phyloP scores from a whole-genome alignment of 2,113 vertebrate genomes.

The Dissostichus mawsoni region DNA sequence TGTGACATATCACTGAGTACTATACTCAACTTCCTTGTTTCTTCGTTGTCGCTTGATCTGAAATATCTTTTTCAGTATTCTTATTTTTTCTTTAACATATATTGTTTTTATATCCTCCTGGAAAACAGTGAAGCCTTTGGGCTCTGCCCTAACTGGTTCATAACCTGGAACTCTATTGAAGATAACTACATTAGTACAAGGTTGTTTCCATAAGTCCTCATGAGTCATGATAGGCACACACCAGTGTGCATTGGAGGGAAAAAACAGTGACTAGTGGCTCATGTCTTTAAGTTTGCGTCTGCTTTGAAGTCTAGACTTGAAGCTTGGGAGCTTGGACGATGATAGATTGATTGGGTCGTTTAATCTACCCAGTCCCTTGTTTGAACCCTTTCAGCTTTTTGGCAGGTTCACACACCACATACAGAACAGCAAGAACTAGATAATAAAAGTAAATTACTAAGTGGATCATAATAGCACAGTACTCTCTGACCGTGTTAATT shows the following conservation, averaged over 20 bases:
- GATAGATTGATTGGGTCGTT: slow-evolving; percentile 67
- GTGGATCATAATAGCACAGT: slow-evolving; percentile 5
- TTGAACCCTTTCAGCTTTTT: slow-evolving; percentile 59
- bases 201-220: slow-evolving; percentile 43
- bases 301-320: slow-evolving; percentile 68
- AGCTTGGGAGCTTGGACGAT: slow-evolving; percentile 41
- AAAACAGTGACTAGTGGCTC: slow-evolving; percentile 55
- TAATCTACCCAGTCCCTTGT: slow-evolving; percentile 64
- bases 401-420: slow-evolving; percentile 53
- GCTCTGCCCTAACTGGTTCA: slow-evolving; percentile 20
- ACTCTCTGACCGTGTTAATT: slow-evolving; percentile 3
- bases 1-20: neutral
- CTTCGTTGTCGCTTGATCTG: neutral
- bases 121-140: slow-evolving; percentile 17
- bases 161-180: slow-evolving; percentile 21
- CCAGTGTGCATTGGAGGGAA: neutral
- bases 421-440: slow-evolving; percentile 40
- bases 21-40: neutral
- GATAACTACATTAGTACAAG: slow-evolving; percentile 32
- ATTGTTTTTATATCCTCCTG: slow-evolving; percentile 8
- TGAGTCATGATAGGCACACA: slow-evolving; percentile 35
- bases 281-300: slow-evolving; percentile 53
- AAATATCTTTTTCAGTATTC: neutral
- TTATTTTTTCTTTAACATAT: neutral
- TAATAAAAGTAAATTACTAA: slow-evolving; percentile 9